These are phyloP conservation scores for Nasonia longicornis DNA, from an alignment of 1,140 invertebrate species.

Conservation along the genomic window DNA sequence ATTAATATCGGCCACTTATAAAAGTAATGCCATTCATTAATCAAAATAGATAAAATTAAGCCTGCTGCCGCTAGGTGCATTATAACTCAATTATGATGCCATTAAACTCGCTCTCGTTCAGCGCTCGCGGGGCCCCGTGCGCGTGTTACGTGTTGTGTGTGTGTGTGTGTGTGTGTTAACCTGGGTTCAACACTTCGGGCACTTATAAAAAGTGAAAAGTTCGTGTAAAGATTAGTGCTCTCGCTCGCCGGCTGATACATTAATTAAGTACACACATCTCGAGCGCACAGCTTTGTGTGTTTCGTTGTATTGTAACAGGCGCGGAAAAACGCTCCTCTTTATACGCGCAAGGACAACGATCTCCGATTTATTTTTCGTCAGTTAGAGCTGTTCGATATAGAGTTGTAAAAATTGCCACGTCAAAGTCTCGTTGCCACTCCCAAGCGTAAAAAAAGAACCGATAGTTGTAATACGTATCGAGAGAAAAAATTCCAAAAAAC, in stretches of 20 bases:
- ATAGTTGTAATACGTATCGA: no score
- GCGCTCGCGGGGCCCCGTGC: not conserved
- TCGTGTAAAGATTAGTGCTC: constrained; percentile 3
- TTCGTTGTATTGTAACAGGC: not conserved
- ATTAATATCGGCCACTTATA: not conserved
- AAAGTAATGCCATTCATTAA: constrained; percentile 16
- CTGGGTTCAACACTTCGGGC: not conserved
- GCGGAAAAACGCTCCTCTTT: not conserved
- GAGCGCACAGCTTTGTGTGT: not conserved
- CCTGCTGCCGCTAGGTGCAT: not conserved
- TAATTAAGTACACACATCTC: constrained; percentile 4
- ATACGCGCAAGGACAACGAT: constrained; percentile 3
- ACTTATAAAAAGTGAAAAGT: constrained; percentile 39
- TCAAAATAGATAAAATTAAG: constrained; percentile 33
- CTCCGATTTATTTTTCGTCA: not conserved
- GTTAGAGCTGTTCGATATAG: not conserved
- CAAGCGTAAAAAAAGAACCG: not conserved
- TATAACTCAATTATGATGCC: constrained; percentile 24
- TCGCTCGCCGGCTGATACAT: not conserved
- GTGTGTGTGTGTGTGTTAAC: no score
- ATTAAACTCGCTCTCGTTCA: constrained; percentile 13
- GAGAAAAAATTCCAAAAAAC: not conserved
- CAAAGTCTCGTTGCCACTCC: not conserved
- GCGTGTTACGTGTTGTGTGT: not conserved
- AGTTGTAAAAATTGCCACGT: not conserved